Conservation (phyloP, 2,797 vertebrate genomes). For the Agapornis canus region DNA sequence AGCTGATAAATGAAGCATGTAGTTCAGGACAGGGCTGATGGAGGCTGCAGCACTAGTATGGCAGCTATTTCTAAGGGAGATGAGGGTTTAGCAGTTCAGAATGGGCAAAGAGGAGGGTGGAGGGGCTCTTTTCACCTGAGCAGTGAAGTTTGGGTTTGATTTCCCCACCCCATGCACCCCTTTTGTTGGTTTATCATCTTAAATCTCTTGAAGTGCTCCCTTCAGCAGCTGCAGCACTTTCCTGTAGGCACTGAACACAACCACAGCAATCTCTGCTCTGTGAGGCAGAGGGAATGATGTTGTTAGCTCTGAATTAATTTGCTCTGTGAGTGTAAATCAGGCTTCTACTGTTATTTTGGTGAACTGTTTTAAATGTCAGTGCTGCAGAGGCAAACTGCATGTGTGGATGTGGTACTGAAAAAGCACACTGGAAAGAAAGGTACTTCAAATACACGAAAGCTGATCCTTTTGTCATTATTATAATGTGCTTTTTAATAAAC, state of each 20-base stretch:
- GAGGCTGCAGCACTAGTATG: neutral
- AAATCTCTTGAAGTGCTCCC: neutral
- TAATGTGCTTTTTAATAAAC: slow-evolving; percentile 23
- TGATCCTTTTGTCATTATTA: neutral
- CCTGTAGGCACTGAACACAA: neutral
- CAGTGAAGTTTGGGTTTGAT: neutral
- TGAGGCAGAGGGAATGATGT: slow-evolving; percentile 33
- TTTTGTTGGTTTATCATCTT: neutral
- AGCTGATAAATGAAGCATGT: slow-evolving; percentile 34
- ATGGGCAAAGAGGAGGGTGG: neutral
- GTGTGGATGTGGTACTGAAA: neutral
- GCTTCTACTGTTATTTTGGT: slow-evolving; percentile 20
- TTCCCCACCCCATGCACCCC: neutral
- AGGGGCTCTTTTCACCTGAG: neutral
- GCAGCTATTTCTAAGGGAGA: neutral
- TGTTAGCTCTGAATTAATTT: slow-evolving; percentile 69
- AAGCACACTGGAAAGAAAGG: neutral
- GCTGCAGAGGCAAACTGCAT: neutral
- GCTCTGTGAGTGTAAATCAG: slow-evolving; percentile 60
- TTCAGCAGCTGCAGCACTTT: slow-evolving; percentile 6
- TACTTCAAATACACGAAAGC: neutral
- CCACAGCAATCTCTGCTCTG: slow-evolving; percentile 27
- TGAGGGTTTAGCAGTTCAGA: neutral
- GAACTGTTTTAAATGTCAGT: slow-evolving; percentile 42
- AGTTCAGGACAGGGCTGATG: neutral